These are phyloP conservation scores for Gorilla gorilla DNA, from an alignment of 2,113 vertebrate genomes.

Conservation along the genomic window DNA sequence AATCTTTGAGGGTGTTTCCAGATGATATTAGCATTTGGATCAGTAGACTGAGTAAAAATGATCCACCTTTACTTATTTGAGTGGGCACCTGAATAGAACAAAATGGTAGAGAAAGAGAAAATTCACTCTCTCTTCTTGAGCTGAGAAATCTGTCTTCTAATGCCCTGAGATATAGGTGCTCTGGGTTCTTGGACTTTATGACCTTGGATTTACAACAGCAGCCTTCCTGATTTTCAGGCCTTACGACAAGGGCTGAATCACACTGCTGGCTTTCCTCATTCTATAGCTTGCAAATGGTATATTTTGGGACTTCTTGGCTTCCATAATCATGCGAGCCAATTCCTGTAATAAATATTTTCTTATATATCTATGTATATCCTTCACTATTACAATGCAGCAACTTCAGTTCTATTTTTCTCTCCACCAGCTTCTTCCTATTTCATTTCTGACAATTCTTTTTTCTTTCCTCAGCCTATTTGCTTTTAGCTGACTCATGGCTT, in stretches of 20 bases:
- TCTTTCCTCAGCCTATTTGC: neutral
- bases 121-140: neutral
- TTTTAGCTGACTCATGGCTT: neutral
- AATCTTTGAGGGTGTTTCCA: neutral
- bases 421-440: neutral
- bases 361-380: neutral
- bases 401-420: neutral
- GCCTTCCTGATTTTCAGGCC: neutral
- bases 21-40: neutral
- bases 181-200: neutral
- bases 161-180: neutral
- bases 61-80: neutral
- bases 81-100: neutral
- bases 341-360: neutral
- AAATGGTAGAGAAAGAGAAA: neutral
- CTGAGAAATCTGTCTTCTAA: neutral
- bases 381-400: neutral
- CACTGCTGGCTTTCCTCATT: neutral
- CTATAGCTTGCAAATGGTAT: neutral
- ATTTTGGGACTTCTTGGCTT: neutral
- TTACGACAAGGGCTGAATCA: too few species aligned
- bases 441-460: neutral
- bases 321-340: neutral
- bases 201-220: neutral
- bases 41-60: neutral